These are phyloP conservation scores for Bradypodion ventrale DNA, from an alignment of 2,797 vertebrate genomes.

Conservation along the genomic window DNA sequence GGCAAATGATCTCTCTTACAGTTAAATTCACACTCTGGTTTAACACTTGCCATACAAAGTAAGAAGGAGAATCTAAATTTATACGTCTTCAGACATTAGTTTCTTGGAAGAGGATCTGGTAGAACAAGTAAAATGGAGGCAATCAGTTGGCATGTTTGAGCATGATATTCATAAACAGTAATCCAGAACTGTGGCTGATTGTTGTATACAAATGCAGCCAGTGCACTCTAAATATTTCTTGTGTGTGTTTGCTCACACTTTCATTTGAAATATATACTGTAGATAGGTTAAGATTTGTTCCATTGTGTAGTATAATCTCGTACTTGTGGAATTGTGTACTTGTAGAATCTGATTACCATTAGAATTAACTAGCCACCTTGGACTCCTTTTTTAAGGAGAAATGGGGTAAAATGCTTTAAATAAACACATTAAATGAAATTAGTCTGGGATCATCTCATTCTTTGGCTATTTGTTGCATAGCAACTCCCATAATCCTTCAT, in stretches of 20 bases:
- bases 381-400: too few species aligned
- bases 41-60: background rate
- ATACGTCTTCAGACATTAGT: background rate
- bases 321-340: too few species aligned
- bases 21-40: background rate
- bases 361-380: too few species aligned
- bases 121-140: background rate
- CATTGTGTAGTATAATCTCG: too few species aligned
- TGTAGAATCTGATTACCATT: too few species aligned
- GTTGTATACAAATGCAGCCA: background rate
- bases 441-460: background rate
- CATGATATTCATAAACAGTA: background rate
- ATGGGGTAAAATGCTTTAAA: too few species aligned
- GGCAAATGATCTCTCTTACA: background rate
- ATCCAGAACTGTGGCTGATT: background rate
- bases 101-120: background rate
- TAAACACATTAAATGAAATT: too few species aligned
- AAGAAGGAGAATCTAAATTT: background rate
- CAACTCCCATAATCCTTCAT: background rate
- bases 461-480: background rate
- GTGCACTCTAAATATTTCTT: background rate
- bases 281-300: background rate
- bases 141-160: background rate
- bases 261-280: conserved; percentile 23
- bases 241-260: background rate